Base-by-base conservation (phyloP, 2,888 invertebrate genomes). In the Phytoseiulus persimilis region DNA sequence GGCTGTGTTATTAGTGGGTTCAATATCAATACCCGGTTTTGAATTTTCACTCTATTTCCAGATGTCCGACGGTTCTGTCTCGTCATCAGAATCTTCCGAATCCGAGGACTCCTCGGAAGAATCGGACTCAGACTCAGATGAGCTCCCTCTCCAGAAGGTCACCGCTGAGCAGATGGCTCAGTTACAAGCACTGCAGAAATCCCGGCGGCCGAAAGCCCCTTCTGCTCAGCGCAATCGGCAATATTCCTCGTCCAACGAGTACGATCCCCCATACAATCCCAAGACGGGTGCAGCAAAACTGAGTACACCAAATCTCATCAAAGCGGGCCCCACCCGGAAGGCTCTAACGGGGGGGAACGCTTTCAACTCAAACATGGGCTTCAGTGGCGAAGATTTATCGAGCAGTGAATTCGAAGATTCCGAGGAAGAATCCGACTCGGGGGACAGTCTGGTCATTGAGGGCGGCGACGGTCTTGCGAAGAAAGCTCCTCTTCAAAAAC, bases 351-450 rank as follows among this genome's bases (percentile, higher is more conserved):
- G 33, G 2, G 14, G 31, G 32, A 33, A 87, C 18, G 32, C 87
- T 33, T 31, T 39, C 39, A 33, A 32, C 6, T 39, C 87, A 3
- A 33, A 14, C 31, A 32, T 87, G 39, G 32, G 39, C 0, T 33
- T 45, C 32, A 45, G 45, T 45, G 45, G 87, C 33, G 87, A 87
- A 45, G 45, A 39, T 33, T 87, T 45, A 90, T 45, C 83, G 45
- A 90, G 89, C 90, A 32, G 46, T 33, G 83, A 92, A 90, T 92
- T 92, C 91, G 92, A 92, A 90, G 92, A 92, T 90, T 91, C 92
- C 83, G 92, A 92, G 90, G 92, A 92, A 90, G 92, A 92, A 33
- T 90, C 90, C 23, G 91, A 91, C 89, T 91, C 91, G 3, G 92
- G 92, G 33, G 92, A 90, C 91, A 92, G 91, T 92, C 90, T 89